These are phyloP conservation scores for Prosopocoilus inquinatus DNA, from an alignment of 2,888 invertebrate species.

Conservation along the genomic window DNA sequence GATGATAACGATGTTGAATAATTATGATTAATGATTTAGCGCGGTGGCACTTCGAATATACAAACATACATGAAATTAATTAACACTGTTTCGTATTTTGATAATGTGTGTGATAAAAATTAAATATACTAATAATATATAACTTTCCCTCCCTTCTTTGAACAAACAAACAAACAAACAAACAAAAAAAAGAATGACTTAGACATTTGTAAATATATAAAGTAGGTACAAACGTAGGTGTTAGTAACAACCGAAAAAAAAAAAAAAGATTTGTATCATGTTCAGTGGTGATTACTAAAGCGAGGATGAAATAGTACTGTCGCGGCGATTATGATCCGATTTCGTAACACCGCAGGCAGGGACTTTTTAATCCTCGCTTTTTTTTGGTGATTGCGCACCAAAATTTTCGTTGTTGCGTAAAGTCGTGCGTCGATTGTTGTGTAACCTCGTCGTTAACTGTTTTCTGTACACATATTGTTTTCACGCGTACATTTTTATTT, in stretches of 20 bases:
- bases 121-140: conserved; percentile 18
- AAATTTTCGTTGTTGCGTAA: neutral
- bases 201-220: conserved; percentile 2
- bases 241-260: conserved; percentile 30
- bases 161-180: neutral
- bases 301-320: no score
- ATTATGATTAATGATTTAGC: no score
- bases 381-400: no score
- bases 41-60: neutral
- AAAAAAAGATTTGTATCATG: conserved; percentile 34
- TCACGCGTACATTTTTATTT: neutral
- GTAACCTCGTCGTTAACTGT: neutral
- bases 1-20: no score
- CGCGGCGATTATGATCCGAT: no score
- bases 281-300: conserved; percentile 1
- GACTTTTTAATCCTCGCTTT: no score
- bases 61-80: no score
- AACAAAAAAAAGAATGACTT: neutral
- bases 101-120: conserved; percentile 31
- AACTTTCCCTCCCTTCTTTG: neutral
- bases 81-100: conserved; percentile 3
- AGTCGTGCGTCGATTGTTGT: neutral
- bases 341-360: no score
- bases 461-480: neutral
- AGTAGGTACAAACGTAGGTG: conserved; percentile 37